Percentiles rank a stretch among this genome's conserved stretches.
phyloP scores from a whole-genome alignment of 2,113 vertebrate species.

The Centropus bengalensis region DNA sequence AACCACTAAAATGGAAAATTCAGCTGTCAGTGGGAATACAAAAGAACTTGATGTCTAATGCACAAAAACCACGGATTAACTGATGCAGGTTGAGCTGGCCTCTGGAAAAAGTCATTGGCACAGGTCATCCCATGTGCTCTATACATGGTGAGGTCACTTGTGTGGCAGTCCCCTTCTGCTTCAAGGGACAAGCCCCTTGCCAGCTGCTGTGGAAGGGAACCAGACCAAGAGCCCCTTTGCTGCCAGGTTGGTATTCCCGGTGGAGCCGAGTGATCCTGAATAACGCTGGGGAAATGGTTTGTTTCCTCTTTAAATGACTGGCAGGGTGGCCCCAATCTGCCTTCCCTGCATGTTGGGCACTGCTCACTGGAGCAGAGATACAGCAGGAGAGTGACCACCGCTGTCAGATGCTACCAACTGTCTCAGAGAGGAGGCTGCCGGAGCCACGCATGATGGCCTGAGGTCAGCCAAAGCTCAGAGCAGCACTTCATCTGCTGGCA shows the following conservation, averaged over 20 bases:
- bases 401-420: neutral
- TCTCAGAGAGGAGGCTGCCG: neutral
- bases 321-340: slow-evolving; percentile 18
- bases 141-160: neutral
- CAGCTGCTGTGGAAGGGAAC: neutral
- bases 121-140: accelerated
- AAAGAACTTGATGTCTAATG: neutral
- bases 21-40: neutral
- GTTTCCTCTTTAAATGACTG: slow-evolving; percentile 59
- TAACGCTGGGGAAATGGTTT: slow-evolving; percentile 2
- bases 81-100: neutral
- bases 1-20: slow-evolving; percentile 12
- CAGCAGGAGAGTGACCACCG: neutral
- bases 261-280: slow-evolving; percentile 24
- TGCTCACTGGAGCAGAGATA: slow-evolving; percentile 25
- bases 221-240: slow-evolving; percentile 33
- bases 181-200: neutral
- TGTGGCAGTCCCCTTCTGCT: neutral
- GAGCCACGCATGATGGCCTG: neutral
- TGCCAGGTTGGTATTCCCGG: neutral
- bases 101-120: neutral
- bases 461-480: neutral
- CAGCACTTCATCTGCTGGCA: neutral
- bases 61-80: neutral
- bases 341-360: neutral